Conservation (phyloP, 1,140 invertebrate species). For the Pinna nobilis region DNA sequence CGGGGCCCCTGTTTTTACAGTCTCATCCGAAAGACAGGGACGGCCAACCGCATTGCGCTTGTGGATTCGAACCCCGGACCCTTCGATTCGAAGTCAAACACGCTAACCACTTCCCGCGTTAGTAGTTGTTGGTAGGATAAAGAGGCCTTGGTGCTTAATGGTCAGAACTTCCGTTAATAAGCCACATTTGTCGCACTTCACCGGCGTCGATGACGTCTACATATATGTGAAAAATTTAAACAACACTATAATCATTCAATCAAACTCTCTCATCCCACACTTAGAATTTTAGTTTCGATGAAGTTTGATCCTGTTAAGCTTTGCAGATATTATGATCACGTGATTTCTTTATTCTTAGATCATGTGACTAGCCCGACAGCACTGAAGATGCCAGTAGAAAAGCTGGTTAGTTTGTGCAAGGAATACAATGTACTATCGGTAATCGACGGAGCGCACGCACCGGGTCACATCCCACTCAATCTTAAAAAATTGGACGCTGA, state of each 20-base stretch:
- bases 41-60: too few species aligned
- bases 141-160: too few species aligned
- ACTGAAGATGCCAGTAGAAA: constrained; percentile 51
- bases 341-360: constrained; percentile 39
- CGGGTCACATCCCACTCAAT: constrained; percentile 55
- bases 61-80: too few species aligned
- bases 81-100: too few species aligned
- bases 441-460: constrained; percentile 60
- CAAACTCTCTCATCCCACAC: background rate
- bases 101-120: too few species aligned
- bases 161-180: too few species aligned
- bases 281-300: background rate
- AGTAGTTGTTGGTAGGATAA: too few species aligned
- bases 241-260: background rate
- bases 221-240: too few species aligned
- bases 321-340: background rate
- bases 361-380: constrained; percentile 48
- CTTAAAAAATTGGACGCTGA: constrained; percentile 52
- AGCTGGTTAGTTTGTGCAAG: constrained; percentile 49
- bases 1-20: too few species aligned
- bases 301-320: background rate
- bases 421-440: constrained; percentile 45
- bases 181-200: too few species aligned
- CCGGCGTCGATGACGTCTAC: too few species aligned
- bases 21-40: too few species aligned